Evolutionary conservation across 2,113 vertebrate genomes (phyloP).

Genomic region (Myxocyprinus asiaticus): DNA sequence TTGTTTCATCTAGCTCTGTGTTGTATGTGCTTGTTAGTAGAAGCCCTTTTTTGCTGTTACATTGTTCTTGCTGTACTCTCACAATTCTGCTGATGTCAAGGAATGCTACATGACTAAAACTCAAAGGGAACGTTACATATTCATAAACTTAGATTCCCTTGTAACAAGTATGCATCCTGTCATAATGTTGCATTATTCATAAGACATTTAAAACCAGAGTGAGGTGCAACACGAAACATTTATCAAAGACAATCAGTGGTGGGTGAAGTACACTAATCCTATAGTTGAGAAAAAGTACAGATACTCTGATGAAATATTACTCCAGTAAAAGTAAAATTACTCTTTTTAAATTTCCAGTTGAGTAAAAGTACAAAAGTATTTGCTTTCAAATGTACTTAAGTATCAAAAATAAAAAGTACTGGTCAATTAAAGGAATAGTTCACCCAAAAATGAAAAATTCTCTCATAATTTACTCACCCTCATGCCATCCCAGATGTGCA

Average conservation of each 20-base stretch:
- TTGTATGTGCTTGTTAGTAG: slow-evolving; percentile 38
- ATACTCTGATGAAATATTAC: slow-evolving; percentile 22
- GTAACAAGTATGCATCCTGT: slow-evolving; percentile 29
- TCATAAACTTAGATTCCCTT: slow-evolving; percentile 17
- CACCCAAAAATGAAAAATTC: no score
- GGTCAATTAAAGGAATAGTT: no score
- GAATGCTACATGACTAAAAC: neutral
- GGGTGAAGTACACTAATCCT: slow-evolving; percentile 6
- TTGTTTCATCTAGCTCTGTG: neutral
- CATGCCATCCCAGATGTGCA: no score
- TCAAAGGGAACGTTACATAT: slow-evolving; percentile 30
- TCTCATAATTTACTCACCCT: no score
- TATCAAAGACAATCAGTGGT: slow-evolving; percentile 10
- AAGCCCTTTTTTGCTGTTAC: slow-evolving; percentile 15
- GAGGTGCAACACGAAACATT: slow-evolving; percentile 9
- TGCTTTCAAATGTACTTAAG: no score
- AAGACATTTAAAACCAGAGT: slow-evolving; percentile 11
- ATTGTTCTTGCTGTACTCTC: neutral
- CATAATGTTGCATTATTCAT: slow-evolving; percentile 40
- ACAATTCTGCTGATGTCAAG: slow-evolving; percentile 6
- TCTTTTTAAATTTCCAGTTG: no score
- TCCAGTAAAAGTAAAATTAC: no score
- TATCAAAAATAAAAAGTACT: no score
- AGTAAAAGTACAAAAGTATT: no score
- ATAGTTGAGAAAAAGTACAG: neutral